Evolutionary conservation across 1,140 invertebrate genomes (phyloP), one percentile per base, ranked within the genome.

Genomic region (Eciton burchellii): DNA sequence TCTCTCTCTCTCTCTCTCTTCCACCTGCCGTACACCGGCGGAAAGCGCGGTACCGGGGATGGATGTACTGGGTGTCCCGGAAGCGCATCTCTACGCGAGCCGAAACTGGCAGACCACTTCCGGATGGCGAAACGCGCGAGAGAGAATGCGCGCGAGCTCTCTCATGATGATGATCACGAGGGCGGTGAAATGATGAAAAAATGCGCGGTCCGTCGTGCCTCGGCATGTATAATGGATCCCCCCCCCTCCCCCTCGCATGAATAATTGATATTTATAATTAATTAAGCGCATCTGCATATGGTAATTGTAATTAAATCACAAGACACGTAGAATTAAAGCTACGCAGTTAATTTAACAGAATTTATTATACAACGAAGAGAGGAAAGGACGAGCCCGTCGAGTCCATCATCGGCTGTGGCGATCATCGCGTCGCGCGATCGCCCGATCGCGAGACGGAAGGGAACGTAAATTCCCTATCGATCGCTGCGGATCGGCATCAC

Each of bases 1-100:
- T n/a, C n/a, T n/a, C n/a, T n/a, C n/a, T n/a, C n/a, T n/a, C n/a
- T n/a, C n/a, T n/a, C n/a, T n/a, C n/a, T 89, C 88, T 90, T 91
- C 85, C 91, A 92, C 91, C 91, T 92, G 91, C 91, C 89, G 87
- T 74, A 82, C 74, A 71, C 81, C 62, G 35, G 68, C 76, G 86
- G 85, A 87, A 88, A 84, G 81, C 66, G 65, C 45, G 19, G 52
- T 43, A 85, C 57, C 56, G 12, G 66, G 21, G 21, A 73, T 60
- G 71, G 24, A 59, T 85, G 29, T 79, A 86, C 81, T 72, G 89
- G 89, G 89, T 90, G 90, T 91, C 84, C 91, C 83, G 82, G 83
- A 91, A 91, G 86, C 91, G 84, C 84, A 87, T 85, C 85, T 66
- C 73, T 85, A 79, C 54, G 47, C 52, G 35, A 35, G 35, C 6